These are phyloP conservation scores for Euwallacea similis DNA, from an alignment of 1,140 invertebrate genomes.

Conservation along the genomic window DNA sequence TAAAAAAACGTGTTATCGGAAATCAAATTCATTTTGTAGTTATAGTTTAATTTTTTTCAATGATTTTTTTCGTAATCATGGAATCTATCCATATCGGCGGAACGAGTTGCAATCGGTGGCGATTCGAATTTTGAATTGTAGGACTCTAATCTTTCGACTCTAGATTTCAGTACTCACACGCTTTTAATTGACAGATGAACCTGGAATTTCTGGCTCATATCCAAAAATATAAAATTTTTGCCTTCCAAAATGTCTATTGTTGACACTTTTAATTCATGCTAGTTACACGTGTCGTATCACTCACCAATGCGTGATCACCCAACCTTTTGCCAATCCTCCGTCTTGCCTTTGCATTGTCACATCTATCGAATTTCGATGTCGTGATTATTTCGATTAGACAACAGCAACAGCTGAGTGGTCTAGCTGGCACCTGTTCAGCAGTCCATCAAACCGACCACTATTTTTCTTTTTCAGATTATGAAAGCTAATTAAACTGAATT, in stretches of 20 bases:
- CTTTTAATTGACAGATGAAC: too few species aligned
- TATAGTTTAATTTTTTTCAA: too few species aligned
- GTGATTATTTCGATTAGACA: conserved; percentile 19
- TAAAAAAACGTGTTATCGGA: too few species aligned
- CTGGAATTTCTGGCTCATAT: too few species aligned
- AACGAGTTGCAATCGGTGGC: too few species aligned
- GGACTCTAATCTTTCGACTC: too few species aligned
- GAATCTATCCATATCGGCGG: too few species aligned
- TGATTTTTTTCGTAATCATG: too few species aligned
- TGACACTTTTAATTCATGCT: too few species aligned
- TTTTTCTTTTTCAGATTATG: conserved; percentile 40
- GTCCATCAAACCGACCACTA: conserved; percentile 31
- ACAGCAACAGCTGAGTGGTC: conserved; percentile 31
- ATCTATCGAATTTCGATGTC: conserved; percentile 35
- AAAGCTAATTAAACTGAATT: conserved; percentile 40
- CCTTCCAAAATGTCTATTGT: not conserved
- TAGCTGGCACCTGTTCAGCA: conserved; percentile 34
- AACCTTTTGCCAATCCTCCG: conserved; percentile 14
- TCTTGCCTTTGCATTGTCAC: conserved; percentile 14
- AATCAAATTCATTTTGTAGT: too few species aligned
- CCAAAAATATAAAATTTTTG: not conserved
- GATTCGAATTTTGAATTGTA: too few species aligned
- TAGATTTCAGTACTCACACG: too few species aligned
- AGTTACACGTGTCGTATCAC: conserved; percentile 7
- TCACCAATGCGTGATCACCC: not conserved